A percentile compares a stretch with the other conserved stretches of the same genome.
Conservation (phyloP, 1,140 invertebrate species). For the Zelostemma sp. region DNA sequence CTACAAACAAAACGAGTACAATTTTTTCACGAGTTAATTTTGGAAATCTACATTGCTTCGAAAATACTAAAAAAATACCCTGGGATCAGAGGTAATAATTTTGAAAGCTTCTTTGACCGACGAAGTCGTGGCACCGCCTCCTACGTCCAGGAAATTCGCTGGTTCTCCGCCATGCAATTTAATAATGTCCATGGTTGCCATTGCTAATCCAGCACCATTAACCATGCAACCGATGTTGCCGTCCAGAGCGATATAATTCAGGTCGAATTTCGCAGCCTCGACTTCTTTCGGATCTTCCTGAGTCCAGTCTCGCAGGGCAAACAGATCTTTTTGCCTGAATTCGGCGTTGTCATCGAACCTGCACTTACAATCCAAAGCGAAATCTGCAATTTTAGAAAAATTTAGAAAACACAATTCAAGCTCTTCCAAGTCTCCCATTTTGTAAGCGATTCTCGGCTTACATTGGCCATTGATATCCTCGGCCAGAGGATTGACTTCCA, state of each 20-base stretch:
- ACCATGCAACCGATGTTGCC: slow-evolving; percentile 89
- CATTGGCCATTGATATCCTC: slow-evolving; percentile 90
- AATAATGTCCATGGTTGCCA: slow-evolving; percentile 99
- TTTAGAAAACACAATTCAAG: slow-evolving; percentile 11
- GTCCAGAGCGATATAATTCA: slow-evolving; percentile 98
- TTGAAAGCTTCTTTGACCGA: slow-evolving; percentile 96
- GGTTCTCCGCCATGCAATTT: slow-evolving; percentile 93
- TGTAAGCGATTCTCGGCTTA: slow-evolving; percentile 70
- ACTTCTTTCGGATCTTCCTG: slow-evolving; percentile 97
- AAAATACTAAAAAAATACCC: slow-evolving; percentile 71
- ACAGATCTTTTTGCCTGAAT: slow-evolving; percentile 93
- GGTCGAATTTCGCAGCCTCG: slow-evolving; percentile 89
- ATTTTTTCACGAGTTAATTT: no score
- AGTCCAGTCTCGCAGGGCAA: slow-evolving; percentile 86
- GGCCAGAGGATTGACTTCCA: slow-evolving; percentile 98
- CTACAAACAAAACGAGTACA: slow-evolving; percentile 34
- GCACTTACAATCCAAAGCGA: slow-evolving; percentile 95
- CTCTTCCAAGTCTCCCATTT: no score
- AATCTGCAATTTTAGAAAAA: slow-evolving; percentile 74
- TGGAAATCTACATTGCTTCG: no score
- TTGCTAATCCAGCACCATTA: slow-evolving; percentile 97
- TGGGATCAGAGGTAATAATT: slow-evolving; percentile 89
- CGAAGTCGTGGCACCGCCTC: slow-evolving; percentile 92
- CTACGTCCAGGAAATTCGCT: slow-evolving; percentile 97
- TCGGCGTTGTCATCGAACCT: slow-evolving; percentile 97